Base-by-base conservation (phyloP, 2,888 invertebrate species). In the Chloroclystis v-ata region DNA sequence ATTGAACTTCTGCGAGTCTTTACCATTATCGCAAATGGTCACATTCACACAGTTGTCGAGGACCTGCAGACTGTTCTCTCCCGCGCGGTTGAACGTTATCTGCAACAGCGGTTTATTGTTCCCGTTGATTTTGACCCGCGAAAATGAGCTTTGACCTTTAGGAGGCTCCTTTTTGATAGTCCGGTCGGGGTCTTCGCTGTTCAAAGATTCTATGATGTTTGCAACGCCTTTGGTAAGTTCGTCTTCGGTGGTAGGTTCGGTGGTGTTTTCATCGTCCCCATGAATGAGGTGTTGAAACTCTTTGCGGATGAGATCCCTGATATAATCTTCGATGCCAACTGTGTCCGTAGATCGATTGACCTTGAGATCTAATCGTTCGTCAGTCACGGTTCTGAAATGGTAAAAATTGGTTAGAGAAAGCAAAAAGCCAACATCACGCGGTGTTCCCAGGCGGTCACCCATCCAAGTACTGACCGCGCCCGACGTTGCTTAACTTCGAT, bases 401-500 rank as follows among this genome's bases (percentile, higher is more conserved):
- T 20, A 2, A 20, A 20, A 20, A 20, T 20, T 2, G 2, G 20
- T 20, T 2, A 20, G 5, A 20, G 5, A 4, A 20, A 20, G 20
- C 20, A 69, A 72, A 70, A 69, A 69, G 70, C 70, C 72, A 75
- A 74, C 71, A 63, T 60, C 68, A 72, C 71, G 72, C 55, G 65
- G 67, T 70, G 66, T 69, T 71, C 66, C 75, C 73, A 76, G 72
- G 78, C 78, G 78, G 82, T 82, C 81, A 82, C 80, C 81, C 82
- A 82, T 82, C 77, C 76, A 80, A 77, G 76, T 79, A 79, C 78
- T 78, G 77, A 75, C 73, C 74, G 63, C 77, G 77, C 79, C 79
- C 78, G 72, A 79, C 71, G 77, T 75, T 78, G 78, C 78, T 78
- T 80, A 74, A 80, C 77, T 82, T 80, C 78, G 78, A 80, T 80